phyloP scores from a whole-genome alignment of 2,113 vertebrate genomes.

The Struthio camelus region DNA sequence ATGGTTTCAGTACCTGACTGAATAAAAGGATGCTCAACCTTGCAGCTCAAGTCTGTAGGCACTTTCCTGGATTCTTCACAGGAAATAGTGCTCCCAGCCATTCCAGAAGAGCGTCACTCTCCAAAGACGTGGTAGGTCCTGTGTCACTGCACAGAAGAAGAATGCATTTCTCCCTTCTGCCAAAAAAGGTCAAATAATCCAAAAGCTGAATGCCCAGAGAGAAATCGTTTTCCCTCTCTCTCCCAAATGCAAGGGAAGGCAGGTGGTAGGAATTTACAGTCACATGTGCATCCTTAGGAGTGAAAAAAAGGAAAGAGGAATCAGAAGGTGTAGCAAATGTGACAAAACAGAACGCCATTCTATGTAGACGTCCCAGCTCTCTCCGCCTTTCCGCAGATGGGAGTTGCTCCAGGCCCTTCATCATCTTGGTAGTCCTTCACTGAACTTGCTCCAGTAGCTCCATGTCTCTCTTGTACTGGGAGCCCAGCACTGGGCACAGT shows the following conservation, averaged over 20 bases:
- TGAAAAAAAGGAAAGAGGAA: neutral
- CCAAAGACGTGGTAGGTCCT: neutral
- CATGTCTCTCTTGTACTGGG: no score
- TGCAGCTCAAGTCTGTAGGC: neutral
- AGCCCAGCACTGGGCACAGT: no score
- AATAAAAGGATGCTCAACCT: neutral
- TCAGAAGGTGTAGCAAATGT: neutral
- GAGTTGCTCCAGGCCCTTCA: no score
- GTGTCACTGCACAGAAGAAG: neutral
- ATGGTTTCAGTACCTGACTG: neutral
- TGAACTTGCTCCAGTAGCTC: no score
- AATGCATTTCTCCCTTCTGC: neutral
- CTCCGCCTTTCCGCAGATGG: no score
- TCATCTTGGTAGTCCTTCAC: no score
- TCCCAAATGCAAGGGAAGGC: neutral
- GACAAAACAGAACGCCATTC: neutral
- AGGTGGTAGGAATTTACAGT: neutral
- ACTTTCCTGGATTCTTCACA: neutral
- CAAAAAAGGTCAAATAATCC: neutral
- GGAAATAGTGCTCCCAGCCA: neutral
- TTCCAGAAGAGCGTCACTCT: neutral
- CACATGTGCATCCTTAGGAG: neutral
- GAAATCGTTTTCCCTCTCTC: neutral
- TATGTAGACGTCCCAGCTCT: no score
- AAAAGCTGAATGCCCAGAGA: neutral